Base-by-base conservation (phyloP, 2,113 vertebrate species). In the zebrafish (Danio rerio) region DNA sequence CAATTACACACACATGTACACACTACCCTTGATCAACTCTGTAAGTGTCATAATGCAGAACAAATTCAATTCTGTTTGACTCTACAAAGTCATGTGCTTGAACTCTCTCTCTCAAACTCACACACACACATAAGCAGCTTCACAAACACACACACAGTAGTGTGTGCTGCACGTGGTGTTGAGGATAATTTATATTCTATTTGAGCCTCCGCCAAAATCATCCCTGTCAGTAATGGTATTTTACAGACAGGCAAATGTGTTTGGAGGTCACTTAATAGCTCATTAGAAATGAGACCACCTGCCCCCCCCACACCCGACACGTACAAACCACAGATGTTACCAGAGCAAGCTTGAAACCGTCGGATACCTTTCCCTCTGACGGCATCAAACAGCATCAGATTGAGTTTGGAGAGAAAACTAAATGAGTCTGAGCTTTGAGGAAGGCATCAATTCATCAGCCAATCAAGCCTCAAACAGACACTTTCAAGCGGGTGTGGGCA, bases 261-360 rank as follows among this genome's bases (percentile, higher is more conserved):
- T 73, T 73, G 52, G 53, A 43, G 71, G 71, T 74, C 71, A 74
- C 53, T 31, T 58, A 58, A 58, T 74, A 74, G 53, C 53, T 74
- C 53, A 50, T 69, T 49, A 49, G 4, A 58, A 74, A 74, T 45
- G 40, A 56, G 71, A 74, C 53, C 71, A 74, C 31, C 71, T 74
- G 71, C 20, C 49, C 70, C 49, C 49, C 71, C 9, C 31, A 2
- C 31, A 31, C 31, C 31, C 31, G 3, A 2, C 71, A 53, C 7
- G 50, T 72, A 53, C 65, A 72, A 72, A 72, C 70, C 50, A 52
- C 69, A 40, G 49, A 53, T 15, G 50, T 72, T 53, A 42, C 9
- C 5, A 20, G 16, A 74, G 56, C 71, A 58, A 74, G 52, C 53
- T 12, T 56, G 10, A 74, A 74, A 74, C 71, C 42, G 50, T 5